Percentiles rank a stretch among this genome's conserved stretches.
Evolutionary conservation across 2,888 invertebrate genomes (phyloP).

Genomic region (Morpho deidamia): DNA sequence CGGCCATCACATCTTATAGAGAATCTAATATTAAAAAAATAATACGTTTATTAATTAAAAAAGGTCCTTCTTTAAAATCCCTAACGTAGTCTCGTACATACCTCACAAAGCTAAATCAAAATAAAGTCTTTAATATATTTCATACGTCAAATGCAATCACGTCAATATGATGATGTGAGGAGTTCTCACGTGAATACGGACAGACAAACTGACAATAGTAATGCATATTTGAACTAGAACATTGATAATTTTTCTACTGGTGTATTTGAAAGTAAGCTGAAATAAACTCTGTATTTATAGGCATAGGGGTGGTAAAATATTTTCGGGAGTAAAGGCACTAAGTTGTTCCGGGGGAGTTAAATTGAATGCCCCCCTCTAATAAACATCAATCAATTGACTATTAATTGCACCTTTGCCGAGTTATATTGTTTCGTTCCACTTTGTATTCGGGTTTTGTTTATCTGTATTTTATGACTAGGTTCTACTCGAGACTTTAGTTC

Average conservation of each 20-base stretch:
- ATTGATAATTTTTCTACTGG: background rate
- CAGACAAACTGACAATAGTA: slow-evolving; percentile 7
- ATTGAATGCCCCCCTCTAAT: slow-evolving; percentile 37
- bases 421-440: slow-evolving; percentile 39
- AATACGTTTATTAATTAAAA: too few species aligned
- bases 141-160: slow-evolving; percentile 42
- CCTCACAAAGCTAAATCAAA: slow-evolving; percentile 9
- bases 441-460: slow-evolving; percentile 10
- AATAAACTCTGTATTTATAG: slow-evolving; percentile 1
- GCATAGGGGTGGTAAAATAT: slow-evolving; percentile 6
- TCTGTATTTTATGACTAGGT: background rate
- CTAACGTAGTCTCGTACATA: background rate
- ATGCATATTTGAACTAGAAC: slow-evolving; percentile 4
- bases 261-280: background rate
- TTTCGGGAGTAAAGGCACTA: background rate
- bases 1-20: too few species aligned
- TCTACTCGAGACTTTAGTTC: too few species aligned
- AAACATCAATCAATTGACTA: slow-evolving; percentile 60
- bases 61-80: background rate
- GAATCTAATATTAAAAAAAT: too few species aligned
- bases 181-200: slow-evolving; percentile 29
- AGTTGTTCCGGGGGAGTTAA: slow-evolving; percentile 21
- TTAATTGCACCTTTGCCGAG: slow-evolving; percentile 61
- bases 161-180: slow-evolving; percentile 29
- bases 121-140: slow-evolving; percentile 18